Evolutionary conservation across 2,797 vertebrate species (phyloP), one percentile per base, ranked within the genome.

Genomic region (Mus minutoides): DNA sequence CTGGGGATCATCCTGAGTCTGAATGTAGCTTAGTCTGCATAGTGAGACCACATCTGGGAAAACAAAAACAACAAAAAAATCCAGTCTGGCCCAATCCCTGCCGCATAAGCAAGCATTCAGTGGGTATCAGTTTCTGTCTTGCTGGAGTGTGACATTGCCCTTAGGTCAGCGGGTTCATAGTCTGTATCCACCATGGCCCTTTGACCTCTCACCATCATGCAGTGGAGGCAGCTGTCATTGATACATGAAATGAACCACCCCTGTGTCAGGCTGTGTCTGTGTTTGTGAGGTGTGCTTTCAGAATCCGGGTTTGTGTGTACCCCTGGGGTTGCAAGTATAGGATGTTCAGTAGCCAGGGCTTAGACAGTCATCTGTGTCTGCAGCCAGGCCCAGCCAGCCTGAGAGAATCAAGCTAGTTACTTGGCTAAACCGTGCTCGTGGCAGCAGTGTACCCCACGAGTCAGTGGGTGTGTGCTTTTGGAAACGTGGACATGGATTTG

Each of bases 401-500:
- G 19, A 82, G 85, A 69, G 73, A 71, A 37, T 60, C 0, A 2
- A 40, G 54, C 12, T 43, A 34, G 3, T 17, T 31, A 37, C 7
- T 78, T 34, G 46, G 1, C 64, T 13, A 26, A 7, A 14, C 49
- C 10, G 24, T 0, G 0, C 62, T 37, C n/a, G 40, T 34, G 76
- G 26, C 4, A n/a, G 29, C 19, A 17, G 5, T 14, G 4, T 11
- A 13, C 2, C 22, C 34, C 7, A 0, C 2, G 29, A 67, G 56
- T 14, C 17, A 7, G 19, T 2, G 54, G 1, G 1, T 88, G 14
- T 3, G 17, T 3, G 69, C 80, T 49, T 52, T 37, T 0, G 40
- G 46, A 77, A 17, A 1, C 4, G 3, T 26, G 14, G 0, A 0
- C 43, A n/a, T 9, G 46, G 34, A 37, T 49, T 67, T 86, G 43